Evolutionary conservation across 2,888 invertebrate species (phyloP).

Genomic region (Sphaeridia pumilis): DNA sequence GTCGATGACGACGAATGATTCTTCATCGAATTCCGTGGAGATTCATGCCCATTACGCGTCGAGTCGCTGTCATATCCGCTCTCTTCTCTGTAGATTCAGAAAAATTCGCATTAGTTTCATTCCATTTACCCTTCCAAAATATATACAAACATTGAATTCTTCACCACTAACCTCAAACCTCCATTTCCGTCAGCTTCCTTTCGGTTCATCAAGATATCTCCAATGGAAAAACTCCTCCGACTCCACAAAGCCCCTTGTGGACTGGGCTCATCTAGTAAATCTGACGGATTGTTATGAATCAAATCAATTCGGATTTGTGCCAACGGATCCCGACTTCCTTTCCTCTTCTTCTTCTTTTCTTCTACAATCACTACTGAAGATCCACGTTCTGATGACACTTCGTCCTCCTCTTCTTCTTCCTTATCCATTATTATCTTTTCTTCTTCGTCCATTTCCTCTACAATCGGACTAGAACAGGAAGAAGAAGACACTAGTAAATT

Average conservation of each 20-base stretch:
- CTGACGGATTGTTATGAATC: conserved; percentile 25
- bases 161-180: not conserved
- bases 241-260: conserved; percentile 11
- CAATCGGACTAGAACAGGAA: not conserved
- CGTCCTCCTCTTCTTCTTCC: too few species aligned
- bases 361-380: too few species aligned
- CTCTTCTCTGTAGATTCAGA: conserved; percentile 44
- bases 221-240: conserved; percentile 27
- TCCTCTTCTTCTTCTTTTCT: conserved; percentile 3
- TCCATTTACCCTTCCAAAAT: too few species aligned
- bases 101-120: not conserved
- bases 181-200: conserved; percentile 10
- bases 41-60: conserved; percentile 38
- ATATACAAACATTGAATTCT: not conserved
- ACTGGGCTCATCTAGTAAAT: conserved; percentile 15
- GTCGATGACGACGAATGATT: too few species aligned
- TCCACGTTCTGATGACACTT: not conserved
- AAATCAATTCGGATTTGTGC: conserved; percentile 31
- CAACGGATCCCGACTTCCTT: conserved; percentile 20
- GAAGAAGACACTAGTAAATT: conserved; percentile 18
- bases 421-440: too few species aligned
- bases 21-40: conserved; percentile 26
- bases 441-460: conserved; percentile 6
- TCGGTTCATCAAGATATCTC: conserved; percentile 18
- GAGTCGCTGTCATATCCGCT: conserved; percentile 52